A percentile compares a stretch with the other conserved stretches of the same genome.
Evolutionary conservation across 2,797 vertebrate genomes (phyloP).

Genomic region (Tenualosa ilisha): DNA sequence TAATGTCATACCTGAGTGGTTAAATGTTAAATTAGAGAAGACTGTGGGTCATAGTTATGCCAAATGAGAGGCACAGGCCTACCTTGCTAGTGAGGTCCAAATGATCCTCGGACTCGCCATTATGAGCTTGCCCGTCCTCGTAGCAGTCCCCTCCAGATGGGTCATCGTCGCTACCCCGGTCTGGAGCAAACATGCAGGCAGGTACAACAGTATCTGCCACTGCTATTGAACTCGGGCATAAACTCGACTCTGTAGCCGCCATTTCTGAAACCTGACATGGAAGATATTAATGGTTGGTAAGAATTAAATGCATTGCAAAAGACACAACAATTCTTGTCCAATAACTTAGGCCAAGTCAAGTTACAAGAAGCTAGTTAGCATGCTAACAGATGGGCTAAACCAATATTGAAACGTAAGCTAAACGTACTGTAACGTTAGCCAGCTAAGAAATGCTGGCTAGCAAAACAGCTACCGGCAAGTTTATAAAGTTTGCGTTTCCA

Average conservation of each 20-base stretch:
- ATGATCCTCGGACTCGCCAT: constrained; percentile 81
- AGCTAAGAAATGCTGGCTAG: not conserved
- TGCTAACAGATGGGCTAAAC: not conserved
- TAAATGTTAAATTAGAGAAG: not conserved
- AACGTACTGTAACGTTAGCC: not conserved
- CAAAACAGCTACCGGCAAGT: not conserved
- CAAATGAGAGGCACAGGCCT: constrained; percentile 61
- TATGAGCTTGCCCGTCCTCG: constrained; percentile 64
- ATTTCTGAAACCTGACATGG: constrained; percentile 36
- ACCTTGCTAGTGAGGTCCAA: constrained; percentile 91
- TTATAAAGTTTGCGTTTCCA: not conserved
- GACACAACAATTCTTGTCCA: not conserved
- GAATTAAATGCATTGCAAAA: not conserved
- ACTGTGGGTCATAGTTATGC: not conserved
- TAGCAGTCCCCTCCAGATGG: constrained; percentile 53
- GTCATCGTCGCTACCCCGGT: constrained; percentile 73
- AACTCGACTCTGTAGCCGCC: constrained; percentile 71
- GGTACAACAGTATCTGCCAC: constrained; percentile 78
- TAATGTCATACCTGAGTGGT: not conserved
- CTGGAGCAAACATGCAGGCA: constrained; percentile 91
- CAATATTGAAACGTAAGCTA: not conserved
- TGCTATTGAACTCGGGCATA: constrained; percentile 57
- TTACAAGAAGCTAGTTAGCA: not conserved
- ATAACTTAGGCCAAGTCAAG: not conserved
- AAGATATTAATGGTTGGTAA: not conserved